These are phyloP conservation scores for Anguilla rostrata DNA, from an alignment of 2,113 vertebrate species.

Conservation along the genomic window DNA sequence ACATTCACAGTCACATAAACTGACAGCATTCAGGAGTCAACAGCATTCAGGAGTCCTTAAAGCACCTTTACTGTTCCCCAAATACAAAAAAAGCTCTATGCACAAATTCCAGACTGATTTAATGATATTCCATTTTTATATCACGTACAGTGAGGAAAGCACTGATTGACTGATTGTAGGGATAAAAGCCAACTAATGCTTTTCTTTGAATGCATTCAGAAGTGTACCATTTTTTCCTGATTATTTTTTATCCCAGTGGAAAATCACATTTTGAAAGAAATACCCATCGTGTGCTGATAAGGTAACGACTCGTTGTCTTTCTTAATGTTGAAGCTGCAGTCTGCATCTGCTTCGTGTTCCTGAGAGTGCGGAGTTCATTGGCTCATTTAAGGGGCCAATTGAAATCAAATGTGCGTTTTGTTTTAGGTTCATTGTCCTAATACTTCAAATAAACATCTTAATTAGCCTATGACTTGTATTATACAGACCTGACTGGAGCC, in stretches of 20 bases:
- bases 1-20: background rate
- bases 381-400: background rate
- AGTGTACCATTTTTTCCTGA: background rate
- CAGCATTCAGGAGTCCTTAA: background rate
- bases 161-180: background rate
- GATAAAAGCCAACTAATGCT: background rate
- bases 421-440: too few species aligned
- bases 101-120: background rate
- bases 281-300: background rate
- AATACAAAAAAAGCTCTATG: background rate
- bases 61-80: background rate
- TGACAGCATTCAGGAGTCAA: background rate
- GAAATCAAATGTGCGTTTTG: background rate
- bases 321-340: background rate
- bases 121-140: background rate
- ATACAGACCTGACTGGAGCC: background rate
- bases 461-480: too few species aligned
- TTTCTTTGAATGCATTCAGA: background rate
- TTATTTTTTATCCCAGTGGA: background rate
- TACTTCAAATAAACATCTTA: too few species aligned
- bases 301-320: background rate
- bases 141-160: background rate
- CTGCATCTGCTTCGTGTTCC: background rate
- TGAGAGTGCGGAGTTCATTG: background rate
- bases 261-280: background rate